Evolutionary conservation across 37 sponge, comb jelly and placozoan species (phyloP), one percentile per base, ranked within the genome.

Genomic region (Chondrosia reniformis): DNA sequence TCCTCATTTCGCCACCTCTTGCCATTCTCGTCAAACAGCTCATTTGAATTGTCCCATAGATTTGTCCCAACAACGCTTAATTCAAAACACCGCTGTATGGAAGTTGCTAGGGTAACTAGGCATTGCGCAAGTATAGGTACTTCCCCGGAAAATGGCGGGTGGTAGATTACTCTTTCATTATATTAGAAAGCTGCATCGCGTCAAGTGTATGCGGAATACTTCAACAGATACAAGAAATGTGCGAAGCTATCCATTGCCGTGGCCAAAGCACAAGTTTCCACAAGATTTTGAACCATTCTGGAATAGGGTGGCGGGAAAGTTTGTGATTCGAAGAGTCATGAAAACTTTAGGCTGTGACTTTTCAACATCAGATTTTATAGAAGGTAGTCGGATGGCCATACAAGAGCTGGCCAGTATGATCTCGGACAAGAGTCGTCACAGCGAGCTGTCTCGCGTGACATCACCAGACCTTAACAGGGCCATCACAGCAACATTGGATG

Each of bases 311-410:
- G 87, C 46, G 0, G 87, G 87, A 27, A 25, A 37, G 5, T 76
- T 76, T 56, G 28, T 86, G 24, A 33, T 86, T 4, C 55, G 58
- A 13, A 76, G 81, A 13, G 40, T 76, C 10, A 38, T 73, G 27
- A 75, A 76, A n/a, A 34, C 22, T 19, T 37, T 42, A 13, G 78
- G 81, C 2, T 34, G 30, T 7, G 17, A n/a, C 15, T 81, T 86
- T 33, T 38, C 49, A 0, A 39, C 57, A 10, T 34, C 71, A 28
- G 81, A 81, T 3, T 81, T 86, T 49, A 30, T 86, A 0, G 27
- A 71, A 1, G 87, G 87, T 2, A 73, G 36, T 32, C 58, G 43
- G 44, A 66, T 81, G 25, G 81, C 81, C 19, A 57, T 86, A 1
- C 40, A 27, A 25, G 46, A 40, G 0, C 15, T 86, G n/a, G 71